Evolutionary conservation across 2,797 vertebrate species (phyloP).

Genomic region (Carduelis carduelis): DNA sequence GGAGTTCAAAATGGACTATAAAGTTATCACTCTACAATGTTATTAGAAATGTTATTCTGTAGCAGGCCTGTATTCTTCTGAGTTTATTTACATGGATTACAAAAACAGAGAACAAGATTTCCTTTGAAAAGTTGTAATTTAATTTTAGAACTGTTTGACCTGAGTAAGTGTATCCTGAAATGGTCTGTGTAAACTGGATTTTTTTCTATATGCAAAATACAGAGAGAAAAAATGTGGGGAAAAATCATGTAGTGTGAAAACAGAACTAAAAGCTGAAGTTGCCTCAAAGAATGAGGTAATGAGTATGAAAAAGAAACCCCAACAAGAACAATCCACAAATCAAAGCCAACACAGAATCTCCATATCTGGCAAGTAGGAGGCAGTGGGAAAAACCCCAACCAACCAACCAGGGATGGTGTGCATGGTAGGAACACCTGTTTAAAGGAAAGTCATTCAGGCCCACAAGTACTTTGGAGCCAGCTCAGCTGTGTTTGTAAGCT

Average conservation of each 20-base stretch:
- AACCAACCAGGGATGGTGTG: accelerated
- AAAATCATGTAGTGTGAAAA: background rate
- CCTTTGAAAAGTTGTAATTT: background rate
- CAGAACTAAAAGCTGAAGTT: background rate
- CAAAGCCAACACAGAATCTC: background rate
- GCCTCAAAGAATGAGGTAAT: background rate
- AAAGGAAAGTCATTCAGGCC: background rate
- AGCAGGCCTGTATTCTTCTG: background rate
- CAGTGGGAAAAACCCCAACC: background rate
- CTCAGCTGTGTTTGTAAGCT: background rate
- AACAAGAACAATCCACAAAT: background rate
- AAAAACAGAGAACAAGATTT: background rate
- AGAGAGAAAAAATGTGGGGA: background rate
- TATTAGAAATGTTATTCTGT: background rate
- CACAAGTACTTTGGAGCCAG: background rate
- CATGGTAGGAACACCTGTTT: background rate
- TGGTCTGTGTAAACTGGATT: background rate
- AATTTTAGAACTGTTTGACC: background rate
- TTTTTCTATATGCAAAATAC: background rate
- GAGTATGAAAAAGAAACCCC: background rate
- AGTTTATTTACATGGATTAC: background rate
- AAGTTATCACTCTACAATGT: background rate
- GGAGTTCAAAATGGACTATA: background rate
- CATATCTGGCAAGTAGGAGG: background rate
- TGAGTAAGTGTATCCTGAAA: background rate